phyloP scores from a whole-genome alignment of 2,888 invertebrate species.

The Heliconius hortense region DNA sequence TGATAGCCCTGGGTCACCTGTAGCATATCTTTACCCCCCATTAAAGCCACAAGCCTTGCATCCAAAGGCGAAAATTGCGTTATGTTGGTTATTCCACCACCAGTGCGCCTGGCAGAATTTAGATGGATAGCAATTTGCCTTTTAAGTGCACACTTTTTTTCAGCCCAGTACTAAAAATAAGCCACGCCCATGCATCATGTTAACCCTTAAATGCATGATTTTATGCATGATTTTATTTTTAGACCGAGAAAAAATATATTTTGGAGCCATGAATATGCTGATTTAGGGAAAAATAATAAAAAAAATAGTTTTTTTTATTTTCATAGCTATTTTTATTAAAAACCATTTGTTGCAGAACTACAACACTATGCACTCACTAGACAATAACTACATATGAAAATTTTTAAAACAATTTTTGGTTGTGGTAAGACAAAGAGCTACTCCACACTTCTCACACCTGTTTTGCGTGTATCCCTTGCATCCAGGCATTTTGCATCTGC shows the following conservation, averaged over 20 bases:
- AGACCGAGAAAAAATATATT: conserved; percentile 46
- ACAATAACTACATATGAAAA: conserved; percentile 46
- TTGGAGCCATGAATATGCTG: conserved; percentile 41
- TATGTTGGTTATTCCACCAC: too few species aligned
- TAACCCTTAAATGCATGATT: too few species aligned
- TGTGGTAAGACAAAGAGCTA: conserved; percentile 49
- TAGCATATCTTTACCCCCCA: too few species aligned
- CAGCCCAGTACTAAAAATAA: too few species aligned
- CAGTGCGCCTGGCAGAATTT: too few species aligned
- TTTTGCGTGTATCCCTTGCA: conserved; percentile 51
- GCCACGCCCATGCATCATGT: too few species aligned
- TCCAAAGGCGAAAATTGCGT: too few species aligned
- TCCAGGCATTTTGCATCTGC: conserved; percentile 50
- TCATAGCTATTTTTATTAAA: conserved; percentile 44
- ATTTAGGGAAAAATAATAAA: conserved; percentile 42
- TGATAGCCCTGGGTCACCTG: too few species aligned
- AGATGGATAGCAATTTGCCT: too few species aligned
- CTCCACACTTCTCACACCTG: conserved; percentile 51
- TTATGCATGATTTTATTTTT: too few species aligned
- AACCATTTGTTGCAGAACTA: conserved; percentile 47
- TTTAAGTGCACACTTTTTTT: too few species aligned
- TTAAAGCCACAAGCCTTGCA: too few species aligned
- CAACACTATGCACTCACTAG: conserved; percentile 46
- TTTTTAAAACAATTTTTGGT: conserved; percentile 49
- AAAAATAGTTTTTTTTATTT: conserved; percentile 32